Base-by-base conservation (phyloP, 2,113 vertebrate genomes). In the Murina feae region DNA sequence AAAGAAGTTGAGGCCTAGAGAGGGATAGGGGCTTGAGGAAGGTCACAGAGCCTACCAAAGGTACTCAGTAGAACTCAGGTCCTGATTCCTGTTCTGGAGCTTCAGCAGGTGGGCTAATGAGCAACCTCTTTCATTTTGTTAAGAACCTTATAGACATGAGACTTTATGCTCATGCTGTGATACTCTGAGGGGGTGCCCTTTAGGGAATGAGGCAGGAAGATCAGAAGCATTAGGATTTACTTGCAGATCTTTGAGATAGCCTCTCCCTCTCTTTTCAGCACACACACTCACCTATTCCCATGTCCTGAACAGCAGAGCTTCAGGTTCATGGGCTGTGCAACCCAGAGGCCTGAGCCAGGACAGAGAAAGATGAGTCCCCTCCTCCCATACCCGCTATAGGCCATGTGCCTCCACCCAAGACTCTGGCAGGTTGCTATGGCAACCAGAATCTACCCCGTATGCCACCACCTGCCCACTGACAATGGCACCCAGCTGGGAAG, bases 371-470 rank as follows among this genome's bases (percentile, higher is more conserved):
- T 53, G 44, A 83, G 28, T 87, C 80, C 89, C 91, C 58, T 82
- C 86, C 96, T 74, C 90, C 84, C 18, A 47, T 17, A 87, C 10
- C 91, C 88, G 60, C 94, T 68, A 76, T 63, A 96, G 91, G 83
- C 95, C 93, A 83, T 96, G 96, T 96, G 95, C 94, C 93, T 97
- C 87, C 90, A 95, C 95, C 95, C 69, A 79, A 97, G 95, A 94
- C 95, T 96, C 96, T 91, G 95, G 89, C 86, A 93, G 88, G 95
- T 97, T 97, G 92, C 96, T 97, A 96, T 7, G 25, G 90, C 90
- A 97, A 97, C 95, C 80, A 80, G 95, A 93, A 76, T 76, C 97
- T 97, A 95, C 95, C 96, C 95, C n/a, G 49, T 94, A 96, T 96
- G 95, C 89, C 92, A 95, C 80, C 9, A 53, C 79, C 86, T 89